A percentile compares a stretch with the other conserved stretches of the same genome.
These are phyloP conservation scores for Montipora capricornis DNA, from an alignment of 64 coral and sea anemone genomes.

Conservation along the genomic window DNA sequence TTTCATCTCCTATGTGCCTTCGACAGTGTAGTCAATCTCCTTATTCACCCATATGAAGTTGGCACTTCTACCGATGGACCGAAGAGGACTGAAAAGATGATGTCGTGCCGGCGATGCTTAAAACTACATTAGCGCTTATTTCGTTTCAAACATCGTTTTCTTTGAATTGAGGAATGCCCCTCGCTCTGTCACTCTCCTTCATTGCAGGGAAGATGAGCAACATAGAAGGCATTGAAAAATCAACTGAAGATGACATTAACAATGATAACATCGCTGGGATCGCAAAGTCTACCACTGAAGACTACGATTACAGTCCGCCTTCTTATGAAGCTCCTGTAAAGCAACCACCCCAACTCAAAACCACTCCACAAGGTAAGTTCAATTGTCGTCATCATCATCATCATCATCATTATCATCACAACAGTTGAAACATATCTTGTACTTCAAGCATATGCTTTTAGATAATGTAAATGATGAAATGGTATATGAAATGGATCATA, in stretches of 20 bases:
- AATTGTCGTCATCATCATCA: background rate
- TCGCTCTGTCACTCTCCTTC: background rate
- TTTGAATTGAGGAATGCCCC: no score
- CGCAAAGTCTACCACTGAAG: slow-evolving; percentile 64
- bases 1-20: no score
- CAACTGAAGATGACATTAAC: slow-evolving; percentile 82
- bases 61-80: no score
- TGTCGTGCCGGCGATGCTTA: no score
- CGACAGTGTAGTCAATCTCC: background rate
- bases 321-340: background rate
- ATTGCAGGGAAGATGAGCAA: slow-evolving; percentile 81
- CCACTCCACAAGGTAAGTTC: slow-evolving; percentile 34
- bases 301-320: slow-evolving; percentile 12
- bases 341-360: background rate
- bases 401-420: background rate
- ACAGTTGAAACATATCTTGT: no score
- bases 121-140: no score
- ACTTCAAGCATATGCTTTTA: no score
- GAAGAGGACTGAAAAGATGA: no score
- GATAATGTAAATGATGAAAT: no score
- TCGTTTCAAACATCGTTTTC: no score
- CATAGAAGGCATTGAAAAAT: slow-evolving; percentile 74
- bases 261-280: slow-evolving; percentile 73
- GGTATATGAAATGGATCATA: no score
- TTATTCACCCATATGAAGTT: background rate